Evolutionary conservation across 2,113 vertebrate genomes (phyloP), one percentile per base, ranked within the genome.

Genomic region (Platichthys flesus): DNA sequence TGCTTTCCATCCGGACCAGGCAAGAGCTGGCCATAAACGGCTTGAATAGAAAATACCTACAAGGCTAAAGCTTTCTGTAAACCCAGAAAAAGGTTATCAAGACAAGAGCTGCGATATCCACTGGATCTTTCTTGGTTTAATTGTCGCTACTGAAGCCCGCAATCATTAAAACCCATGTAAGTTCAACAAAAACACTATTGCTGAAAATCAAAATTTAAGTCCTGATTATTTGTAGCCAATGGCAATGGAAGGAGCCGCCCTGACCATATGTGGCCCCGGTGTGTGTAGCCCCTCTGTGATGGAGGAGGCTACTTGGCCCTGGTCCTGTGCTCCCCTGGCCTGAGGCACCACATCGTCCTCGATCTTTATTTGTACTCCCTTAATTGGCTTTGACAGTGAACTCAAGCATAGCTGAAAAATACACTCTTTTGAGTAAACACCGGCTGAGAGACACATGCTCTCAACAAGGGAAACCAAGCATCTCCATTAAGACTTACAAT

Each of bases 381-480:
- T 93, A 93, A 93, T 93, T 93, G 80, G 82, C 84, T 91, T 88
- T 92, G 90, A 91, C 87, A 88, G 88, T 67, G 83, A 91, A 88
- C 81, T 87, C 86, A 74, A 88, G 85, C 85, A 85, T 86, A 89
- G 76, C 79, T 73, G 67, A 85, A 84, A 89, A 90, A 91, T 85
- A 78, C 65, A 58, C 84, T 81, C 75, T 68, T 71, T 77, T 79
- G 68, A 55, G 87, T 88, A 91, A 94, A 93, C 86, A 89, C 75
- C 71, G 75, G 55, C 76, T 62, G 62, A 82, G 67, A 86, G 89
- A 88, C 87, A 81, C 74, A 85, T 84, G 86, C 80, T 87, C 64
- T 76, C 59, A 87, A 90, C 82, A 85, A 57, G 74, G 71, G 60
- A 85, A 84, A 68, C 18, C 76, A 59, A 55, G 57, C 68, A 9